Conservation (phyloP, 2,797 vertebrate genomes). For the Periophthalmus magnuspinnatus region DNA sequence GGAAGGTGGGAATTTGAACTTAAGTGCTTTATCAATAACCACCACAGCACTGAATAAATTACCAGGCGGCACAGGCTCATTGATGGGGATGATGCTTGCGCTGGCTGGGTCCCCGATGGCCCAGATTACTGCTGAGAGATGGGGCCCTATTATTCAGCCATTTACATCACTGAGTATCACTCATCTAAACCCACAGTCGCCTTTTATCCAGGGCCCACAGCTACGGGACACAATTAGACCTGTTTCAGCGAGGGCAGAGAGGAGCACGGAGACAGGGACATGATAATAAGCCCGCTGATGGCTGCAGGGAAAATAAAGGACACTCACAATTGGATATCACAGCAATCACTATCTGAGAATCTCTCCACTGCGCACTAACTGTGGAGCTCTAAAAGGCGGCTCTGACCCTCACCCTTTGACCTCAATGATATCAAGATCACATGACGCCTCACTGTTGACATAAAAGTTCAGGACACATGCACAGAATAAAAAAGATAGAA, state of each 20-base stretch:
- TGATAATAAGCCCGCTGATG: slow-evolving; percentile 74
- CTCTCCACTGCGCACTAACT: slow-evolving; percentile 25
- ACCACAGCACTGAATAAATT: slow-evolving; percentile 82
- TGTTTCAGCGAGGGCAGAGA: slow-evolving; percentile 77
- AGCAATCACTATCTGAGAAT: slow-evolving; percentile 51
- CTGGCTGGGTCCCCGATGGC: slow-evolving; percentile 70
- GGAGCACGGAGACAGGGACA: slow-evolving; percentile 66
- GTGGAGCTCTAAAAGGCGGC: slow-evolving; percentile 34
- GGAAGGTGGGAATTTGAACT: slow-evolving; percentile 67
- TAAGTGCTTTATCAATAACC: slow-evolving; percentile 88
- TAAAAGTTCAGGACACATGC: slow-evolving; percentile 17
- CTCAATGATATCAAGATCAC: slow-evolving; percentile 23
- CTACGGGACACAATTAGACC: slow-evolving; percentile 73
- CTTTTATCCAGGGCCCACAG: slow-evolving; percentile 59
- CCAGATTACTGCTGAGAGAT: slow-evolving; percentile 77
- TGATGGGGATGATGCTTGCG: slow-evolving; percentile 70
- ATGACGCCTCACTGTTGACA: slow-evolving; percentile 25
- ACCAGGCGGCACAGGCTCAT: slow-evolving; percentile 76
- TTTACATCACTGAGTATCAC: slow-evolving; percentile 79
- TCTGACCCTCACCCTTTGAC: slow-evolving; percentile 54
- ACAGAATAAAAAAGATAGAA: slow-evolving; percentile 17
- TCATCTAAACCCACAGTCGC: slow-evolving; percentile 59
- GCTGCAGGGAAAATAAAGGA: slow-evolving; percentile 67
- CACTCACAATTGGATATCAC: slow-evolving; percentile 56
- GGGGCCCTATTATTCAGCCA: slow-evolving; percentile 78